Conservation (phyloP, 2,888 invertebrate genomes). For the Suillia variegata region DNA sequence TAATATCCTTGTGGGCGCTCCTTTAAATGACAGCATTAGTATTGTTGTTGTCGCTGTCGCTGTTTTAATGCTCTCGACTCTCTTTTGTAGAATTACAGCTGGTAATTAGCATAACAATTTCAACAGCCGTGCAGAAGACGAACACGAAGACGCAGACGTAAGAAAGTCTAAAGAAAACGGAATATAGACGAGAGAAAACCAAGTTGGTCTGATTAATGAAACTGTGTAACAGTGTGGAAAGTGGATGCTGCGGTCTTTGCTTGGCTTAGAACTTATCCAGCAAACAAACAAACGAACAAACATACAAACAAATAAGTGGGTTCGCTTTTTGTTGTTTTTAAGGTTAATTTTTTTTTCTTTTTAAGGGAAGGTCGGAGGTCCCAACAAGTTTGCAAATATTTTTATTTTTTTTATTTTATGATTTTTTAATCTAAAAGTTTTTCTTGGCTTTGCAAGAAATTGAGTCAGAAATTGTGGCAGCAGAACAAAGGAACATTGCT, state of each 20-base stretch:
- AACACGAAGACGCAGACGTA: constrained; percentile 13
- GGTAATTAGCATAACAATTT: constrained; percentile 53
- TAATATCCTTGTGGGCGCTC: constrained; percentile 39
- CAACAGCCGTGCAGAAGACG: constrained; percentile 43
- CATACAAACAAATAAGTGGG: too few species aligned
- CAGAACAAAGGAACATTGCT: too few species aligned
- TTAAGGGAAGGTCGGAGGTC: not conserved
- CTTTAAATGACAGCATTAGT: constrained; percentile 30
- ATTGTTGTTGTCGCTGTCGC: constrained; percentile 6
- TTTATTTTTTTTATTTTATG: too few species aligned
- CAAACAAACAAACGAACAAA: too few species aligned
- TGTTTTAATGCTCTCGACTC: constrained; percentile 23
- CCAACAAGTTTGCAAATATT: too few species aligned
- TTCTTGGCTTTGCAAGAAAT: not conserved
- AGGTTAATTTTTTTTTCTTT: not conserved
- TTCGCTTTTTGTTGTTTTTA: too few species aligned
- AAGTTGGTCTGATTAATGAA: constrained; percentile 20
- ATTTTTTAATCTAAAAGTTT: not conserved
- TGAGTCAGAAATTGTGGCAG: too few species aligned
- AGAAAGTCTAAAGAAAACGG: constrained; percentile 25
- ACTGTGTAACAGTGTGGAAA: not conserved
- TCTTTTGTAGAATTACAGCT: constrained; percentile 31
- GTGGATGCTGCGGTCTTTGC: not conserved
- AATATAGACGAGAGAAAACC: constrained; percentile 10
- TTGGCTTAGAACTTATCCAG: not conserved